Evolutionary conservation across 1,140 invertebrate genomes (phyloP), one percentile per base, ranked within the genome.

Genomic region (Bombus terrestris): DNA sequence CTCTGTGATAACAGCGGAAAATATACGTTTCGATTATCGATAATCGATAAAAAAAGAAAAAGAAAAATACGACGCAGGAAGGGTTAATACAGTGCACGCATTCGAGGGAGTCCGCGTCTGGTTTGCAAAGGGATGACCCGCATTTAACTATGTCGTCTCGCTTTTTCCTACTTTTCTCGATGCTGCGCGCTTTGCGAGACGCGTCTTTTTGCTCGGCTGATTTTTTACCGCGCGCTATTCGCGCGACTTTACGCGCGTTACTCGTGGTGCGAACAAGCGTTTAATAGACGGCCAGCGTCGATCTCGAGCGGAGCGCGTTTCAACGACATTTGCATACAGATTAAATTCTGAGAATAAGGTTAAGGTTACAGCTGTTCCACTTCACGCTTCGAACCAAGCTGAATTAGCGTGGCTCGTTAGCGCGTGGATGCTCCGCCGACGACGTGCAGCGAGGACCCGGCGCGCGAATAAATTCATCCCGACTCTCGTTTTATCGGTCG

Each of bases 271-370:
- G 35, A 37, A 37, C 41, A 15, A 53, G 22, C 78, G 53, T 10
- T 66, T 37, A n/a, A 35, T 75, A 64, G 41, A 47, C 9, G 13
- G 39, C 1, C 75, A 9, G 1, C 39, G 59, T 28, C n/a, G 37
- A 37, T 43, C 57, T 35, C 41, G 66, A 28, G 39, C 32, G 35
- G 28, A 35, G 28, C 39, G 28, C 59, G 75, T 41, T 41, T 57
- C 74, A 64, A 37, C 15, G 47, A 28, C 66, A 62, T 81, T 81
- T 81, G 53, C 80, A 59, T 81, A 43, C 69, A 73, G 80, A 73
- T 59, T 71, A 79, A 84, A 71, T 84, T 79, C 62, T 1, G 57
- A 74, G 83, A 85, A 81, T 80, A 85, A 81, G 83, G 77, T 80
- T 81, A 85, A 85, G 83, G 83, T 81, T 85, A 81, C 75, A 69